Conservation (phyloP, 2,113 vertebrate species). For the Perca fluviatilis region DNA sequence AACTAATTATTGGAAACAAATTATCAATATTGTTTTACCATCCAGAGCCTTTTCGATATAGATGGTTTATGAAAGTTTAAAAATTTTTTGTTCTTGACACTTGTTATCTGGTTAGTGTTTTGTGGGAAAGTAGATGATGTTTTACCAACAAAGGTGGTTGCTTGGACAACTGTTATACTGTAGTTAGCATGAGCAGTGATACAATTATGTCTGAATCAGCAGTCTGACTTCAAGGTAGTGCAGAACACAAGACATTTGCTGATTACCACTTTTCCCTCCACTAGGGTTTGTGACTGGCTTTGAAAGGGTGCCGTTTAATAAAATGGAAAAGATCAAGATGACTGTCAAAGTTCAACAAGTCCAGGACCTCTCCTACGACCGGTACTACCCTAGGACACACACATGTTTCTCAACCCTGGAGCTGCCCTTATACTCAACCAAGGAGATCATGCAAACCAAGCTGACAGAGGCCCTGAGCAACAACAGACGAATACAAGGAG, state of each 20-base stretch:
- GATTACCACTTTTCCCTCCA: background rate
- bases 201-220: background rate
- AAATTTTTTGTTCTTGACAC: background rate
- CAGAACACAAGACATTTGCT: background rate
- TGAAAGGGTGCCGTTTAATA: conserved; percentile 71
- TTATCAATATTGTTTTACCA: background rate
- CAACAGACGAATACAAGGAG: conserved; percentile 54
- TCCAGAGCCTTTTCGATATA: background rate
- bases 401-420: conserved; percentile 67
- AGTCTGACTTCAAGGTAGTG: background rate
- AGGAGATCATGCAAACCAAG: conserved; percentile 71
- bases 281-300: conserved; percentile 85
- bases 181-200: background rate
- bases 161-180: background rate
- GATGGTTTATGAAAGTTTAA: background rate
- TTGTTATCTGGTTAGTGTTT: too few relatives aligned
- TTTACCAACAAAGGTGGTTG: background rate
- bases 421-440: conserved; percentile 76
- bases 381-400: conserved; percentile 71
- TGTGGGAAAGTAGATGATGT: background rate
- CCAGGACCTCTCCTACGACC: background rate
- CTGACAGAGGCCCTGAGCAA: conserved; percentile 77
- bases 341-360: conserved; percentile 31
- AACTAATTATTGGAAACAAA: background rate
- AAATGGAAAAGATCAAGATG: conserved; percentile 69